phyloP scores from a whole-genome alignment of 2,888 invertebrate genomes.

The Zeuzera pyrina region DNA sequence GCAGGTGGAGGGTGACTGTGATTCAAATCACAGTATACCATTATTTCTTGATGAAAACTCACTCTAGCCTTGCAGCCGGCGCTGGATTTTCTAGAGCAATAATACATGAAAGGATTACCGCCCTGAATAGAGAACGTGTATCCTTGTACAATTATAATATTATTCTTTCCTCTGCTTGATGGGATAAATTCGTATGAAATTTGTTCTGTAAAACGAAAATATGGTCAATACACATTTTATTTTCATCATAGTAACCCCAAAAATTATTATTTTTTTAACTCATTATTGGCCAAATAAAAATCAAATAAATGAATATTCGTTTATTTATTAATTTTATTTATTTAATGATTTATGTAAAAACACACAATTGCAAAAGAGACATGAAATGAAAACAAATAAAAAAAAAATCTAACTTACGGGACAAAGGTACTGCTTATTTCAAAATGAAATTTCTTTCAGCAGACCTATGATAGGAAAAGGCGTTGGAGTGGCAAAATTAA shows the following conservation, averaged over 20 bases:
- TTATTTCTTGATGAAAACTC: conserved; percentile 1
- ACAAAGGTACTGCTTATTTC: too few relatives aligned
- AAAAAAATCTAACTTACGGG: too few relatives aligned
- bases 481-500: too few relatives aligned
- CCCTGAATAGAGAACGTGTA: conserved; percentile 29
- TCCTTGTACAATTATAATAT: conserved; percentile 22
- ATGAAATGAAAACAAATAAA: too few relatives aligned
- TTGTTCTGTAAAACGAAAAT: background rate
- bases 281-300: background rate
- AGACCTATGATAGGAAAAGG: too few relatives aligned
- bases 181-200: conserved; percentile 21
- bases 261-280: background rate
- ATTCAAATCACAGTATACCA: too few relatives aligned
- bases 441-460: too few relatives aligned
- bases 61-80: conserved; percentile 17
- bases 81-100: conserved; percentile 27
- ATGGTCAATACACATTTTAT: background rate
- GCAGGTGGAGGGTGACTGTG: too few relatives aligned
- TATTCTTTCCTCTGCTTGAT: conserved; percentile 21
- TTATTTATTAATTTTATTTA: too few relatives aligned
- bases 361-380: too few relatives aligned
- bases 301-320: too few relatives aligned
- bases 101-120: conserved; percentile 20
- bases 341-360: too few relatives aligned
- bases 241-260: background rate